Evolutionary conservation across 2,888 invertebrate genomes (phyloP), one percentile per base, ranked within the genome.

Genomic region (Malacosoma neustria): DNA sequence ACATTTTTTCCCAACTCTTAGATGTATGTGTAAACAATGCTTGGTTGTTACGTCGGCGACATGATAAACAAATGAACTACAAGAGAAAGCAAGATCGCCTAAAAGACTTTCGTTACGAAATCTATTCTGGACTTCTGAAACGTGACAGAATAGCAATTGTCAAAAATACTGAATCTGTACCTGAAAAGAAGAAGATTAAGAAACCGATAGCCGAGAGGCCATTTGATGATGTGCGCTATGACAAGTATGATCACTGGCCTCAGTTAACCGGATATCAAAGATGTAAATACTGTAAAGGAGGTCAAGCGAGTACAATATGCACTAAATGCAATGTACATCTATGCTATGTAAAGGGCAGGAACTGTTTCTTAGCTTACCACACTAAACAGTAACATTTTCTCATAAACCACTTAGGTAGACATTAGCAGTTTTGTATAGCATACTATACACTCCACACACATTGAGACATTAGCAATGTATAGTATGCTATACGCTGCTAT

Each of bases 11-110:
- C 3, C 46, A 49, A 13, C 22, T 51, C 7, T 30, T 49, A 32
- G 45, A 51, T 34, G 47, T 51, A 5, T 43, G 41, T 22, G 30
- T 49, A 13, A 51, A 48, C 36, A 51, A 51, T 34, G 45, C 38
- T 6, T 45, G 45, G 45, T 35, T 45, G 11, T 40, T 43, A 33
- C 42, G 41, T 35, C 40, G 44, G 22, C 39, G 41, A 36, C 41
- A 46, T 33, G 32, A 39, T 32, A 34, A 14, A 38, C 33, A 37
- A 22, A 37, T 31, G 5, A 41, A 42, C 31, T 40, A 13, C 11
- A 42, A 11, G 11, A 46, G 38, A 34, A 48, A 48, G 39, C 15
- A 43, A 22, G 43, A 47, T 38, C 42, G 11, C 5, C 34, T 49
- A 13, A 48, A 51, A 41, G 35, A 46, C 9, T 48, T 46, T 39